Evolutionary conservation across 2,888 invertebrate species (phyloP).

Genomic region (Teinopalpus imperialis): DNA sequence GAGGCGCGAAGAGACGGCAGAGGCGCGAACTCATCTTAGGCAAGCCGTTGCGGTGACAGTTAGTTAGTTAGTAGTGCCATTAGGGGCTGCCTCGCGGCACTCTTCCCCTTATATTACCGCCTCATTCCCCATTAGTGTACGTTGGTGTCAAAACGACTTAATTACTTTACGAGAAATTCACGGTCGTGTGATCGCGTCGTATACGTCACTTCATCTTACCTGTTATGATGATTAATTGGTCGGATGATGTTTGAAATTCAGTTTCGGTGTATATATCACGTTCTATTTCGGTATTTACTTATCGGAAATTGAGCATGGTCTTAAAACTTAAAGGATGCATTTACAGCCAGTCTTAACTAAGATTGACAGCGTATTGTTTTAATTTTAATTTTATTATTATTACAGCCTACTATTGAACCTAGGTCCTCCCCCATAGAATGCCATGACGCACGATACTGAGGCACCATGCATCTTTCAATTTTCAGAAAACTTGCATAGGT

Average conservation of each 20-base stretch:
- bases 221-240: slow-evolving; percentile 18
- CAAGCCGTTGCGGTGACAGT: slow-evolving; percentile 65
- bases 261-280: not conserved
- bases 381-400: too few species aligned
- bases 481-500: too few species aligned
- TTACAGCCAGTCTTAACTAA: too few species aligned
- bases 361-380: too few species aligned
- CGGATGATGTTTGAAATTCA: slow-evolving; percentile 2
- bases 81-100: slow-evolving; percentile 55
- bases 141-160: slow-evolving; percentile 70
- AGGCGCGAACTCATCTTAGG: slow-evolving; percentile 43
- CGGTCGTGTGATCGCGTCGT: slow-evolving; percentile 49
- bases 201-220: slow-evolving; percentile 29
- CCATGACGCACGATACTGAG: too few species aligned
- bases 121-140: slow-evolving; percentile 62
- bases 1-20: slow-evolving; percentile 26
- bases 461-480: too few species aligned
- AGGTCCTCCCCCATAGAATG: too few species aligned
- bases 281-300: too few species aligned
- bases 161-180: slow-evolving; percentile 63
- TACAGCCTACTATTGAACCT: too few species aligned
- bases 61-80: slow-evolving; percentile 71
- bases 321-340: too few species aligned
- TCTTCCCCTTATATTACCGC: slow-evolving; percentile 43
- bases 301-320: too few species aligned